A percentile compares a stretch with the other conserved stretches of the same genome.
Conservation (phyloP, 1,140 invertebrate species). For the Artemia franciscana region DNA sequence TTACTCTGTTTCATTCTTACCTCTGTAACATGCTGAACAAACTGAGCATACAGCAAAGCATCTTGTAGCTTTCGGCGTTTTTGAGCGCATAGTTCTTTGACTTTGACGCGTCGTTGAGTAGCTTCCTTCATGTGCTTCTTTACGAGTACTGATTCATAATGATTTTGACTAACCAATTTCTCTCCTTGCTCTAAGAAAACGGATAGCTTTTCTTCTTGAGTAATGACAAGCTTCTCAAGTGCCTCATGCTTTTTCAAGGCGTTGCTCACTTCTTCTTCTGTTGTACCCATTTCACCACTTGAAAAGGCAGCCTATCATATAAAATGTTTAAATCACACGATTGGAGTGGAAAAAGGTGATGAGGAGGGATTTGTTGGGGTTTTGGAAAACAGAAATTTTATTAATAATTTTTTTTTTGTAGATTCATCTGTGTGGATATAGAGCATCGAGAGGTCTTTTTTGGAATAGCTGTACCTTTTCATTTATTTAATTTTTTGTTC, state of each 20-base stretch:
- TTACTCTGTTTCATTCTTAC: constrained; percentile 19
- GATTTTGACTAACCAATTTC: constrained; percentile 69
- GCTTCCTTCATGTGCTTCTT: constrained; percentile 38
- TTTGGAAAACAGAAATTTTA: too few relatives aligned
- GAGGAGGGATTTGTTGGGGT: too few relatives aligned
- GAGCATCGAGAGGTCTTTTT: too few relatives aligned
- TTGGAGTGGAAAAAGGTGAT: too few relatives aligned
- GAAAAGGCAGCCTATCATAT: constrained; percentile 8
- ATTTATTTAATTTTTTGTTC: too few relatives aligned
- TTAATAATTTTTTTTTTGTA: too few relatives aligned
- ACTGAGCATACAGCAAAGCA: constrained; percentile 60
- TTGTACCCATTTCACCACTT: constrained; percentile 20
- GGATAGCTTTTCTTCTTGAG: constrained; percentile 65
- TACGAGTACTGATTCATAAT: constrained; percentile 42
- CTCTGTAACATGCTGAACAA: constrained; percentile 66
- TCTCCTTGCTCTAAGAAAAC: constrained; percentile 61
- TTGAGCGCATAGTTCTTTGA: constrained; percentile 36
- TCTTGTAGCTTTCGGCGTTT: constrained; percentile 45
- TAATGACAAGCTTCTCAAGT: constrained; percentile 58
- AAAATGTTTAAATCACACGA: too few relatives aligned
- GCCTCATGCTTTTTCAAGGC: constrained; percentile 74
- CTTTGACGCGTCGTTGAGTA: constrained; percentile 38
- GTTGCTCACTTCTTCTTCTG: constrained; percentile 60
- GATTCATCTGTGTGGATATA: too few relatives aligned
- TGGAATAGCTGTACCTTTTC: too few relatives aligned